Evolutionary conservation across 2,113 vertebrate species (phyloP).

Genomic region (Chitala chitala): DNA sequence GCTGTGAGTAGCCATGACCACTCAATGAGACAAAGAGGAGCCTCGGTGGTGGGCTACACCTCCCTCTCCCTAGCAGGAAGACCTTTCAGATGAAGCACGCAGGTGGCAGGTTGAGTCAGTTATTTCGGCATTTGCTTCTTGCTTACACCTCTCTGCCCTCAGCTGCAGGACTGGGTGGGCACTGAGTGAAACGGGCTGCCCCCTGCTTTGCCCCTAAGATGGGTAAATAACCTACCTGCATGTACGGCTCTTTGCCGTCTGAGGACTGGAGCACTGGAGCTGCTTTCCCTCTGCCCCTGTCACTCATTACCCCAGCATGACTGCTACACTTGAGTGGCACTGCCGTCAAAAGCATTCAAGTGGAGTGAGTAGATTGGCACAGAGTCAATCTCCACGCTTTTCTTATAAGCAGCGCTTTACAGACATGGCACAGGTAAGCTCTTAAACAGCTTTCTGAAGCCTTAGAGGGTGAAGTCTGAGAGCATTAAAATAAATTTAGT

Average conservation of each 20-base stretch:
- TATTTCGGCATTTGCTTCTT: no score
- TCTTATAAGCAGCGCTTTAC: conserved; percentile 14
- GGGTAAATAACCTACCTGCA: neutral
- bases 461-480: conserved; percentile 17
- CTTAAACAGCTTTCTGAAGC: conserved; percentile 25
- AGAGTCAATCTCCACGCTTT: neutral
- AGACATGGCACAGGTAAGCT: conserved; percentile 21
- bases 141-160: no score
- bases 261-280: neutral
- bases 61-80: no score
- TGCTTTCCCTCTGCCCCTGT: neutral
- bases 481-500: conserved; percentile 28
- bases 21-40: no score
- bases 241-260: neutral
- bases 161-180: no score
- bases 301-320: conserved; percentile 10
- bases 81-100: no score
- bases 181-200: no score
- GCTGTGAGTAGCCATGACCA: no score
- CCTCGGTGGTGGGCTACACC: no score
- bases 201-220: neutral
- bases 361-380: neutral
- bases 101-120: no score
- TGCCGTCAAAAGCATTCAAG: conserved; percentile 8
- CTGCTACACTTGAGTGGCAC: neutral